Evolutionary conservation across 2,113 vertebrate species (phyloP).

Genomic region (Hiodon tergisus): DNA sequence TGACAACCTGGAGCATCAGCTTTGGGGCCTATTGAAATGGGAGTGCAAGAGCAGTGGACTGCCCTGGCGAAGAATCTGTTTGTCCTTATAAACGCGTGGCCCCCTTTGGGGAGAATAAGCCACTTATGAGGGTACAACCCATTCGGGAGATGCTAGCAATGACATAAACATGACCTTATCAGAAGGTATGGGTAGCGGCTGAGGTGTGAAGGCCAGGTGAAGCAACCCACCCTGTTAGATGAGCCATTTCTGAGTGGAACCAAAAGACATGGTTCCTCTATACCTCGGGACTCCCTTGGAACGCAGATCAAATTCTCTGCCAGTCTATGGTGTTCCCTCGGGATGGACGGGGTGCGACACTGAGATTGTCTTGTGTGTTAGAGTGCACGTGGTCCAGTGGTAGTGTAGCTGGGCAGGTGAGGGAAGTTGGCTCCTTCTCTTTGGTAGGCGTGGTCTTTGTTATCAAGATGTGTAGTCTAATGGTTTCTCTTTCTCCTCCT

Average conservation of each 20-base stretch:
- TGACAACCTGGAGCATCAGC: background rate
- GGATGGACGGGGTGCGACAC: background rate
- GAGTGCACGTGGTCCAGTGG: background rate
- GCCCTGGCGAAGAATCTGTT: background rate
- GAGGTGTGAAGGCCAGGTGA: too few species aligned
- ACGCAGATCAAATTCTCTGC: too few species aligned
- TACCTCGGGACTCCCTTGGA: background rate
- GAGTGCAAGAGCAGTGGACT: background rate
- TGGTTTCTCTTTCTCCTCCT: conserved; percentile 21
- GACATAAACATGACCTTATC: too few species aligned
- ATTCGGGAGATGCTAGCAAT: too few species aligned
- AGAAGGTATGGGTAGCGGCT: too few species aligned
- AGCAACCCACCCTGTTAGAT: too few species aligned
- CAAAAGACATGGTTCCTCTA: background rate
- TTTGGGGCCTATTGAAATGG: background rate
- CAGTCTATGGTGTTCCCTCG: background rate
- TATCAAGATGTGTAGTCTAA: background rate
- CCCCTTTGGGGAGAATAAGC: too few species aligned
- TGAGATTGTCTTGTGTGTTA: background rate
- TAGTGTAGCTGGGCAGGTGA: background rate
- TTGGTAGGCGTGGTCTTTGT: too few species aligned
- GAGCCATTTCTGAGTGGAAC: too few species aligned
- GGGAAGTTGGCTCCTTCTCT: background rate
- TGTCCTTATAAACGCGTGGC: too few species aligned
- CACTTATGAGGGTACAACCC: too few species aligned